phyloP scores from a whole-genome alignment of 2,797 vertebrate genomes.

The Schizopygopsis malacanthus region DNA sequence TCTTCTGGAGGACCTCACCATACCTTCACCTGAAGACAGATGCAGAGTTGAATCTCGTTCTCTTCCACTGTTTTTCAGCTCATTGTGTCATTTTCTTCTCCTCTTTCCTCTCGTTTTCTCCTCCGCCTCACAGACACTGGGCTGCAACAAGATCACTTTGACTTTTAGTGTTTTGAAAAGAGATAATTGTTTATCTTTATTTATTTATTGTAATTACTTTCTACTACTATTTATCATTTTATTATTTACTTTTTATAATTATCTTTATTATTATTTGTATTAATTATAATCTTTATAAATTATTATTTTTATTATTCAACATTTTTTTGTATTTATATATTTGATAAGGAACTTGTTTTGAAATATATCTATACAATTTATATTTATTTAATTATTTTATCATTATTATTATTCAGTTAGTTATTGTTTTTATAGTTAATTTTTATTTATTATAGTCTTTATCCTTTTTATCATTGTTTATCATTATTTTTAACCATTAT shows the following conservation, averaged over 20 bases:
- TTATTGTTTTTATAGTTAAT: too few relatives aligned
- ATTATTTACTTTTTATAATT: background rate
- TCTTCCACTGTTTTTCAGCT: background rate
- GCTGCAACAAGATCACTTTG: conserved; percentile 67
- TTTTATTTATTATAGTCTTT: too few relatives aligned
- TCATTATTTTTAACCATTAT: too few relatives aligned
- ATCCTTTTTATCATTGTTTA: too few relatives aligned
- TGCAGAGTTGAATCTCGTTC: background rate
- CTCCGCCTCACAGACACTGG: conserved; percentile 75
- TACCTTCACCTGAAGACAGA: background rate
- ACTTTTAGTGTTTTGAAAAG: too few relatives aligned
- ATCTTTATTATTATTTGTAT: background rate
- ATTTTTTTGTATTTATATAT: background rate
- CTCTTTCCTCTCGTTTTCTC: conserved; percentile 71
- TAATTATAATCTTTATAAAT: too few relatives aligned
- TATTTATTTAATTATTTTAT: background rate
- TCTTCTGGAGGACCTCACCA: background rate
- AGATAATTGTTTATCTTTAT: too few relatives aligned
- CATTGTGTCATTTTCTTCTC: conserved; percentile 27
- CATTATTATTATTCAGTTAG: too few relatives aligned
- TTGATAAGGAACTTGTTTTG: background rate
- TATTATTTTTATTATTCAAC: background rate
- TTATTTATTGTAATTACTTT: background rate
- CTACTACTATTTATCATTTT: background rate
- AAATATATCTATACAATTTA: background rate